Evolutionary conservation across 2,113 vertebrate genomes (phyloP).

Genomic region (Smithornis capensis): DNA sequence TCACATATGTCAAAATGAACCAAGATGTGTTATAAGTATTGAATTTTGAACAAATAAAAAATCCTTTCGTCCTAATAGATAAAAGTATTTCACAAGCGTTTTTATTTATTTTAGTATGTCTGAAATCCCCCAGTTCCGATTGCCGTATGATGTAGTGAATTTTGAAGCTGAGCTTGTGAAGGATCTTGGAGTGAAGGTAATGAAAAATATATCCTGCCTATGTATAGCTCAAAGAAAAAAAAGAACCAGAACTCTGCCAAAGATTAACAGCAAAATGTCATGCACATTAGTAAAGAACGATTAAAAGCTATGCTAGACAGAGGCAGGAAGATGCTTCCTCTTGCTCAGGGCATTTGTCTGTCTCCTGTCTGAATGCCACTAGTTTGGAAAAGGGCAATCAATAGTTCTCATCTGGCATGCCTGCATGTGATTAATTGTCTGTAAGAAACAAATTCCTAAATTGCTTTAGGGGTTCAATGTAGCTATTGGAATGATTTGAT

Average conservation of each 20-base stretch:
- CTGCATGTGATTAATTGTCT: slow-evolving; percentile 88
- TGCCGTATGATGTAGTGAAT: slow-evolving; percentile 86
- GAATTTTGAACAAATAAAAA: background rate
- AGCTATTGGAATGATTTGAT: slow-evolving; percentile 73
- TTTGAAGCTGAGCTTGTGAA: slow-evolving; percentile 91
- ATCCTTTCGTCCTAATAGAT: background rate
- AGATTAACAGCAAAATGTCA: slow-evolving; percentile 83
- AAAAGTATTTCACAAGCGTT: background rate
- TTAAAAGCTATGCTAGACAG: slow-evolving; percentile 81
- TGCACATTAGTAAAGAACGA: slow-evolving; percentile 85
- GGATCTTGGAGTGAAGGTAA: slow-evolving; percentile 91
- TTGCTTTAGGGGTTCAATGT: slow-evolving; percentile 78
- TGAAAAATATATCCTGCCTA: slow-evolving; percentile 61
- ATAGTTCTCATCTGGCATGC: slow-evolving; percentile 87
- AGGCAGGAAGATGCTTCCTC: slow-evolving; percentile 74
- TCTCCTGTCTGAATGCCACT: slow-evolving; percentile 88
- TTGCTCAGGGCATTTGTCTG: slow-evolving; percentile 84
- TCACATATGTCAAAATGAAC: background rate
- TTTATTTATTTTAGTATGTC: slow-evolving; percentile 72
- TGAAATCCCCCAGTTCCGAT: slow-evolving; percentile 91
- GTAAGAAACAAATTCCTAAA: slow-evolving; percentile 80
- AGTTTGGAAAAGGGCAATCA: slow-evolving; percentile 91
- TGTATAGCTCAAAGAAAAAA: slow-evolving; percentile 50
- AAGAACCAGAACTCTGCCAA: slow-evolving; percentile 62
- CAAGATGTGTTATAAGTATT: background rate